Evolutionary conservation across 2,113 vertebrate genomes (phyloP).

Genomic region (Erpornis zantholeuca): DNA sequence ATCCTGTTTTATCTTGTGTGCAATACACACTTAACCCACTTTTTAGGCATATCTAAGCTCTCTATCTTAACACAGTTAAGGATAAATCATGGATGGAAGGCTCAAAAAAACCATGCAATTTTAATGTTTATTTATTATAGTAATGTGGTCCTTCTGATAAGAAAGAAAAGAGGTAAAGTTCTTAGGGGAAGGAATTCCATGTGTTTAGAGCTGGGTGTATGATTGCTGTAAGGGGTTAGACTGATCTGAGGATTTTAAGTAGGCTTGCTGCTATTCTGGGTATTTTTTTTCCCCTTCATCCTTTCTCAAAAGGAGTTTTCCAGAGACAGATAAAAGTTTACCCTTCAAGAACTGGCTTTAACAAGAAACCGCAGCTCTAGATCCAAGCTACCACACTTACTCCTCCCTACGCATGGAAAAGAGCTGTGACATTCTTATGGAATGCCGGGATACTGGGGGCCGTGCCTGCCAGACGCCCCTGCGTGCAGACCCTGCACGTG

Average conservation of each 20-base stretch:
- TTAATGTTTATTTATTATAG: background rate
- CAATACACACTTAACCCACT: background rate
- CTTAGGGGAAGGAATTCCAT: background rate
- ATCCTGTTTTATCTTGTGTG: background rate
- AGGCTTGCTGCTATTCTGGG: background rate
- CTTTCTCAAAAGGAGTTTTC: background rate
- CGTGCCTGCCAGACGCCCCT: background rate
- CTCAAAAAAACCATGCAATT: background rate
- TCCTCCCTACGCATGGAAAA: background rate
- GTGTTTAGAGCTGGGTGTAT: background rate
- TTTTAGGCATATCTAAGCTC: background rate
- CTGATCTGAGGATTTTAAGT: background rate
- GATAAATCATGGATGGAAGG: background rate
- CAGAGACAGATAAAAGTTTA: background rate
- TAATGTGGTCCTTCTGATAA: background rate
- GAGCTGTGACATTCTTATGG: background rate
- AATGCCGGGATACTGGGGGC: fast-evolving
- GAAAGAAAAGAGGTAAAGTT: background rate
- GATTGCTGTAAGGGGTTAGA: background rate
- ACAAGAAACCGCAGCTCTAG: background rate
- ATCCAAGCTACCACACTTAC: background rate
- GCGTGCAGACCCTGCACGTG: background rate
- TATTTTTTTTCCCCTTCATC: background rate
- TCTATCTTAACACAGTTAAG: background rate
- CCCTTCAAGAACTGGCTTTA: background rate